Evolutionary conservation across 2,113 vertebrate species (phyloP), one percentile per base, ranked within the genome.

Genomic region (Sakesphorus luctuosus): DNA sequence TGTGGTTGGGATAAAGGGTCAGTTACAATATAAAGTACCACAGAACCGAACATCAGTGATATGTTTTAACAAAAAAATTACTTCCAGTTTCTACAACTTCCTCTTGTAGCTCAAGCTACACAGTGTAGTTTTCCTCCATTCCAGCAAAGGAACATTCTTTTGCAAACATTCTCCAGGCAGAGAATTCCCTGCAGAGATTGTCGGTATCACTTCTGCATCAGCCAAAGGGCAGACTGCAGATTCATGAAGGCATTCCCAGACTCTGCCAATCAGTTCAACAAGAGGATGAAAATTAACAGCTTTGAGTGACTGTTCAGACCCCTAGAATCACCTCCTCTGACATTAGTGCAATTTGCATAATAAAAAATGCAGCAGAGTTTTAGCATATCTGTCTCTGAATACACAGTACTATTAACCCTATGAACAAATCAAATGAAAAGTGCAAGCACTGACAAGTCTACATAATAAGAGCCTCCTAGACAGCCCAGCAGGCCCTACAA

Each of bases 301-400:
- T 94, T 52, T 91, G 89, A 96, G 66, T 78, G 53, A 89, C 77
- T 92, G 87, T 84, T 95, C 93, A 96, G 80, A 94, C 35, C 49
- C 65, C 66, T 20, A 58, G 69, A 89, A 91, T 87, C 80, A 91
- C 56, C 66, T 78, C 81, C 61, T 79, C 71, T 89, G 77, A 95
- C 89, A 94, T 75, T 21, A 87, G 12, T 56, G 62, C 50, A 77
- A 97, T 91, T 84, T 95, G 66, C 93, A 95, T 95, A 73, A 93
- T 93, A 94, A 92, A 74, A 92, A 74, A 76, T 52, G 62, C 84
- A 86, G 83, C 52, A 55, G 17, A 87, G 69, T 82, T 71, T 94
- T 56, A 93, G 77, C 68, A 61, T 83, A 82, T 75, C 80, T 68
- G 53, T 9, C 77, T 94, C 77, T 87, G 86, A 82, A 94, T 68